Evolutionary conservation across 2,113 vertebrate genomes (phyloP).

Genomic region (Procavia capensis): DNA sequence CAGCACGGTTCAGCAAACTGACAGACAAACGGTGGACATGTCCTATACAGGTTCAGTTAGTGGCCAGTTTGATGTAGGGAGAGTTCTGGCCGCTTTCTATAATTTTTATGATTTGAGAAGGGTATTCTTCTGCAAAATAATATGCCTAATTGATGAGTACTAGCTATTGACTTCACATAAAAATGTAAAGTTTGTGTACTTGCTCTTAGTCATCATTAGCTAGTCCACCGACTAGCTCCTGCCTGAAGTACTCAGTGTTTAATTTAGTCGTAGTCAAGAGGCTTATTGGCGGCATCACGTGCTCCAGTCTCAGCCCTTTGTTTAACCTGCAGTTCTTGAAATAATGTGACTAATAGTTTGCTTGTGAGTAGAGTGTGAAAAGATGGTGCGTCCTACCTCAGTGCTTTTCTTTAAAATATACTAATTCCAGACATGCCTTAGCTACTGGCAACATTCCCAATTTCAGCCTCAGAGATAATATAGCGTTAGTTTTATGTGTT

Average conservation of each 20-base stretch:
- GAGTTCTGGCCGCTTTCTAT: not conserved
- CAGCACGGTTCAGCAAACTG: not conserved
- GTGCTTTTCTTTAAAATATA: not conserved
- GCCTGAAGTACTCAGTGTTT: not conserved
- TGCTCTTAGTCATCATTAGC: not conserved
- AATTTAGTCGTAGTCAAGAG: not conserved
- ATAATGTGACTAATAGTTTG: not conserved
- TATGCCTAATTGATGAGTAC: not conserved
- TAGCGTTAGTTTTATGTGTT: constrained; percentile 62
- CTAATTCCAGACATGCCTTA: constrained; percentile 12
- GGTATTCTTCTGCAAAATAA: not conserved
- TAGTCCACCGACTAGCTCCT: not conserved
- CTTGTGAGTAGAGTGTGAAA: not conserved
- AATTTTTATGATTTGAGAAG: not conserved
- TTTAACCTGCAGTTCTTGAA: not conserved
- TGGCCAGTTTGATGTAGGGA: not conserved
- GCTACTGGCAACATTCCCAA: constrained; percentile 11
- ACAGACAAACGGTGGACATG: not conserved
- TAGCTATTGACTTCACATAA: not conserved
- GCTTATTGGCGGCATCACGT: not conserved
- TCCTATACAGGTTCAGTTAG: not conserved
- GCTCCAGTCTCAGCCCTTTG: not conserved
- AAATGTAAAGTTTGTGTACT: not conserved
- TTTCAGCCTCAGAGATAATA: constrained; percentile 34
- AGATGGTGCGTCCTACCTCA: not conserved